Conservation (phyloP, 2,888 invertebrate genomes). For the Palloptera scutellata region DNA sequence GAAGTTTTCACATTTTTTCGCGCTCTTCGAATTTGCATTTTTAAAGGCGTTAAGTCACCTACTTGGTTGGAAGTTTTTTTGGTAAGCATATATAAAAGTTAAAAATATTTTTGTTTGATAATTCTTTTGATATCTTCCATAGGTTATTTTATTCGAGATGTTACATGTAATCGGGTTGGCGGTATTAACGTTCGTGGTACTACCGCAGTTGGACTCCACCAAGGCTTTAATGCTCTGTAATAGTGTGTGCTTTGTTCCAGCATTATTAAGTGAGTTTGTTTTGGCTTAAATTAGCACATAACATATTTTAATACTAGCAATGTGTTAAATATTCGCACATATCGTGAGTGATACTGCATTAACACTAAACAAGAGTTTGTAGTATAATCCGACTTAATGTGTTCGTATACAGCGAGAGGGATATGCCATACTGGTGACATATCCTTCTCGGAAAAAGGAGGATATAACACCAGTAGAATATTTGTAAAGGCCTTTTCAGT, state of each 20-base stretch:
- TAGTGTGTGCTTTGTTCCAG: conserved; percentile 83
- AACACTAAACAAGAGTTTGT: too few species aligned
- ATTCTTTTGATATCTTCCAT: not conserved
- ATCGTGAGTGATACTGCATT: too few species aligned
- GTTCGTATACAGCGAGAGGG: too few species aligned
- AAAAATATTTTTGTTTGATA: not conserved
- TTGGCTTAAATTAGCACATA: not conserved
- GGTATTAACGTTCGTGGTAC: conserved; percentile 75
- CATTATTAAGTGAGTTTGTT: conserved; percentile 71
- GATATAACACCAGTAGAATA: too few species aligned
- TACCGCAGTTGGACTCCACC: conserved; percentile 83
- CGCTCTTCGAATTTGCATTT: conserved; percentile 75
- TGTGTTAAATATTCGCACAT: too few species aligned
- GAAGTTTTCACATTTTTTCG: conserved; percentile 79
- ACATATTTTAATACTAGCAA: too few species aligned
- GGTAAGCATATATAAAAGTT: conserved; percentile 60
- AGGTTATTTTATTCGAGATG: conserved; percentile 77
- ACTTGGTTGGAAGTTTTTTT: conserved; percentile 67
- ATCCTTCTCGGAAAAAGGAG: too few species aligned
- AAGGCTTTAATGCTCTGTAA: conserved; percentile 86
- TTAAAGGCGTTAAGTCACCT: conserved; percentile 74
- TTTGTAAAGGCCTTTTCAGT: too few species aligned
- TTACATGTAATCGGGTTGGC: conserved; percentile 81
- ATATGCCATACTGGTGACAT: too few species aligned
- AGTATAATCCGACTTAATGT: too few species aligned